Conservation (phyloP, 2,797 vertebrate genomes). For the Chaenodraco wilsoni region DNA sequence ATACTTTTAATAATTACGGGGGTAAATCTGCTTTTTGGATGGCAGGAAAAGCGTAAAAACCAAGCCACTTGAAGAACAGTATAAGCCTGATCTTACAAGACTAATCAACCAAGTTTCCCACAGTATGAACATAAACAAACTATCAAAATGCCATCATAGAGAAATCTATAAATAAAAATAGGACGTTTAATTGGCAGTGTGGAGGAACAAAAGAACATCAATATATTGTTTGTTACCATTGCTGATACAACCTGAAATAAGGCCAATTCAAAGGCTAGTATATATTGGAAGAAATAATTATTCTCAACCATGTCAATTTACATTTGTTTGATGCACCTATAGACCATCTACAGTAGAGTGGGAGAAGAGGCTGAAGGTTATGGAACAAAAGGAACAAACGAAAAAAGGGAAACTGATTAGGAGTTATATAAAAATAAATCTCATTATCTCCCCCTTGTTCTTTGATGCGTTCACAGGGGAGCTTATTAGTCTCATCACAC, state of each 20-base stretch:
- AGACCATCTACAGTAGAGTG: neutral
- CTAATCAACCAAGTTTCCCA: neutral
- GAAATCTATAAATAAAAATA: constrained; percentile 5
- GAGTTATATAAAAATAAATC: constrained; percentile 72
- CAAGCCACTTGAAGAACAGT: neutral
- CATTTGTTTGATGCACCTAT: neutral
- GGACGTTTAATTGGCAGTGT: neutral
- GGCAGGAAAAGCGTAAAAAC: constrained; percentile 7
- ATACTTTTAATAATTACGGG: constrained; percentile 2
- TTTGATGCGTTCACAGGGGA: constrained; percentile 82
- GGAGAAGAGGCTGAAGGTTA: constrained; percentile 56
- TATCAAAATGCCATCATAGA: neutral
- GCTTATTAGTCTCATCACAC: constrained; percentile 81
- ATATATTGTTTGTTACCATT: neutral
- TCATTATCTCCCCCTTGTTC: constrained; percentile 78
- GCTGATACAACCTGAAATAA: constrained; percentile 7
- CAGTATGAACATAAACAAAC: neutral
- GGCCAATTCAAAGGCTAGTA: constrained; percentile 23
- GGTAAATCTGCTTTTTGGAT: constrained; percentile 16
- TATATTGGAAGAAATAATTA: constrained; percentile 8
- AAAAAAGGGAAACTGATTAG: constrained; percentile 64
- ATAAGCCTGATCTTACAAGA: neutral
- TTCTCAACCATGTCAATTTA: constrained; percentile 23
- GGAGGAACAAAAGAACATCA: neutral
- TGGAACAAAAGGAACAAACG: constrained; percentile 27